Evolutionary conservation across 1,140 invertebrate genomes (phyloP).

Genomic region (Apis dorsata): DNA sequence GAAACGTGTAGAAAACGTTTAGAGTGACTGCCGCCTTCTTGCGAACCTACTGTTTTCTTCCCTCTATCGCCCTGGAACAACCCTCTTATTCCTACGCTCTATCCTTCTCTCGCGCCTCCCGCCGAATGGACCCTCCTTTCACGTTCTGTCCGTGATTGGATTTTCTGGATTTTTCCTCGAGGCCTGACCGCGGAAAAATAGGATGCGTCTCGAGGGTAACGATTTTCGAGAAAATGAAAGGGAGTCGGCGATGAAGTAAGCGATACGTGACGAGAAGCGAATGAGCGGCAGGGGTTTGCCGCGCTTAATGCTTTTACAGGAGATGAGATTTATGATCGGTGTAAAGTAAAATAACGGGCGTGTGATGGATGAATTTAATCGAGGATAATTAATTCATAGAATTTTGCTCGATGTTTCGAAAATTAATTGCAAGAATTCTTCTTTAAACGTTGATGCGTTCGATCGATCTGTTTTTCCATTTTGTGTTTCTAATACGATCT

Average conservation of each 20-base stretch:
- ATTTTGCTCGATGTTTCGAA: too few species aligned
- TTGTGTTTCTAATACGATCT: too few species aligned
- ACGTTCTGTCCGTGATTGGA: slow-evolving; percentile 54
- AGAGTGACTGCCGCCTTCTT: slow-evolving; percentile 61
- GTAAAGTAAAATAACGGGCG: background rate
- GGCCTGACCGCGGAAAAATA: slow-evolving; percentile 33
- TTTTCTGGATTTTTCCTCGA: slow-evolving; percentile 61
- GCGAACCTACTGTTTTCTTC: slow-evolving; percentile 53
- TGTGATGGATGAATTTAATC: background rate
- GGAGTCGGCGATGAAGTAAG: background rate
- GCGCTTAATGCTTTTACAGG: background rate
- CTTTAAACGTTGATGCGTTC: too few species aligned
- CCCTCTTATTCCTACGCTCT: slow-evolving; percentile 29
- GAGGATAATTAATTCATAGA: background rate
- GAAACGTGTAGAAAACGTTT: slow-evolving; percentile 56
- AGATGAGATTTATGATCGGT: background rate
- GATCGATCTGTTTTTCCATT: too few species aligned
- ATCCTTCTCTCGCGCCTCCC: background rate
- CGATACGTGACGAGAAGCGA: background rate
- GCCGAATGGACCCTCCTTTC: background rate
- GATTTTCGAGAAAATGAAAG: slow-evolving; percentile 14
- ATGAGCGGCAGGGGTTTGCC: background rate
- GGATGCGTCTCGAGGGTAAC: background rate
- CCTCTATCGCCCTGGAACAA: slow-evolving; percentile 6
- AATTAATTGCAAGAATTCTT: too few species aligned